A percentile compares a stretch with the other conserved stretches of the same genome.
These are phyloP conservation scores for Dendrolimus kikuchii DNA, from an alignment of 1,140 invertebrate species.

Conservation along the genomic window DNA sequence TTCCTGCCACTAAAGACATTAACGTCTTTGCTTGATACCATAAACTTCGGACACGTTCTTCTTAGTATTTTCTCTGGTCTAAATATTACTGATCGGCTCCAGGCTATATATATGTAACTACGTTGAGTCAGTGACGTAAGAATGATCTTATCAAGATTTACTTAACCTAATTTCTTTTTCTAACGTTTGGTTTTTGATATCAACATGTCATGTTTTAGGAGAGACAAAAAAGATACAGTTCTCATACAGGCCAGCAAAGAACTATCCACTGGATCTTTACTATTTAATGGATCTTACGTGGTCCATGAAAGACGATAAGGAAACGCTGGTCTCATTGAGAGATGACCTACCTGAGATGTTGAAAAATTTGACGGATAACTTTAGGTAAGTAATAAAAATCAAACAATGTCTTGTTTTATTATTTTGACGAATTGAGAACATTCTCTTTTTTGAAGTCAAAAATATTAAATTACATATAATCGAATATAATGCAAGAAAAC, in stretches of 20 bases:
- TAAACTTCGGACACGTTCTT: too few relatives aligned
- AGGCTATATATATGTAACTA: too few relatives aligned
- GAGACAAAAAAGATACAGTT: conserved; percentile 71
- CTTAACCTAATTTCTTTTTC: too few relatives aligned
- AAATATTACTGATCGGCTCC: too few relatives aligned
- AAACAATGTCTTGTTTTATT: conserved; percentile 1
- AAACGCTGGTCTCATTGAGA: conserved; percentile 84
- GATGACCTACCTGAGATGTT: conserved; percentile 76
- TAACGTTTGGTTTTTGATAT: neutral
- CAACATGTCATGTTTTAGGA: conserved; percentile 46
- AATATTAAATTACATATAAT: neutral
- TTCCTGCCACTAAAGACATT: too few relatives aligned
- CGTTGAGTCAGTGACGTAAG: too few relatives aligned
- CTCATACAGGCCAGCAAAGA: conserved; percentile 76
- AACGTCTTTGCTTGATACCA: too few relatives aligned
- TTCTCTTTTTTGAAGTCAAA: neutral
- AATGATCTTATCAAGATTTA: too few relatives aligned
- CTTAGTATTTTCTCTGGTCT: too few relatives aligned
- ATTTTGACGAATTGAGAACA: too few relatives aligned
- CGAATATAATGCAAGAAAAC: too few relatives aligned
- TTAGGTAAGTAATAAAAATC: conserved; percentile 64
- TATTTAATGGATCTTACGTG: conserved; percentile 93
- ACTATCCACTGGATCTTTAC: conserved; percentile 95
- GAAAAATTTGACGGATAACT: conserved; percentile 85
- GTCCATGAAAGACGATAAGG: conserved; percentile 91